Evolutionary conservation across 2,113 vertebrate genomes (phyloP), one percentile per base, ranked within the genome.

Genomic region (Notarius lentiginosus): DNA sequence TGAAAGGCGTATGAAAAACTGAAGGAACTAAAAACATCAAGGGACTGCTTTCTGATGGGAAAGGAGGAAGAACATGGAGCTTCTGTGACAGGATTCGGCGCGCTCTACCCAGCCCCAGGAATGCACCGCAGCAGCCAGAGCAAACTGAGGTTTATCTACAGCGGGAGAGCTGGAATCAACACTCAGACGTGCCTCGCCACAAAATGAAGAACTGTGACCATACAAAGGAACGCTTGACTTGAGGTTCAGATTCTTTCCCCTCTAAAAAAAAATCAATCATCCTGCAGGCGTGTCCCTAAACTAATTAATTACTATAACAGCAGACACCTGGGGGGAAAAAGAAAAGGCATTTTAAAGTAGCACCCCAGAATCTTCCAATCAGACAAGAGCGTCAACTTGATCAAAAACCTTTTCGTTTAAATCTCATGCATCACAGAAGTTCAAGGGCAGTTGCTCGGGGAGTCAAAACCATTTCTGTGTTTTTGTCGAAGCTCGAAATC

Each of bases 61-160:
- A 47, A 66, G 24, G 81, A 51, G 61, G 81, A 83, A 14, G 47
- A 41, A 53, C 15, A 72, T 30, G 82, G 27, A 84, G 82, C n/a
- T 56, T 56, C 27, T 84, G 66, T 30, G 83, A 58, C 83, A 73
- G 68, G 70, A 41, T 30, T 47, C 27, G 12, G 18, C 30, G 17
- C 27, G 0, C 80, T 76, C 86, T 77, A 49, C 49, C 53, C 72
- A 61, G 56, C 47, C 47, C 55, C 79, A 83, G 86, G 86, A 90
- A 90, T 90, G 86, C 60, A 27, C 56, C 56, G 34, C 41, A 53
- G 85, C 55, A n/a, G 89, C 87, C 89, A 90, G 89, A 90, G 89
- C 84, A 90, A 90, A 90, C 89, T 89, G 87, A 90, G 89, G 87
- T 90, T 89, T 87, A 90, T 87, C 87, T 89, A 49, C 87, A 85